Base-by-base conservation (phyloP, 2,797 vertebrate genomes). In the Tolypeutes matacus region DNA sequence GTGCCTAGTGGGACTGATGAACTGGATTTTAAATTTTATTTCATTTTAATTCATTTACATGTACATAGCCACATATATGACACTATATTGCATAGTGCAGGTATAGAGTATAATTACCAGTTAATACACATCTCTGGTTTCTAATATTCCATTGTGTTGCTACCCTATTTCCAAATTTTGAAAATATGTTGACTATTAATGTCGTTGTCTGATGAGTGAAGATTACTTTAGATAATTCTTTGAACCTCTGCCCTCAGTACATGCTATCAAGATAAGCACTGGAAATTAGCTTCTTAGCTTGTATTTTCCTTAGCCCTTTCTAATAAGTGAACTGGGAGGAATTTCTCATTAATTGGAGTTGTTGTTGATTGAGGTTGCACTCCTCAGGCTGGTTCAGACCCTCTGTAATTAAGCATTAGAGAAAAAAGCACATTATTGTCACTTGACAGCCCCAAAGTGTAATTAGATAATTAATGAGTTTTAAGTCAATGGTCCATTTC, bases 231-330 rank as follows among this genome's bases (percentile, higher is more conserved):
- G 77, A 65, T 76, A 62, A 70, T 51, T 75, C 64, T 76, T 76
- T 46, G 39, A 84, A 21, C 13, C 23, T 65, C 46, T 29, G 58
- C 82, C 51, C 51, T 90, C 42, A 85, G 5, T 78, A 34, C 34
- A 51, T 69, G 76, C 34, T 75, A 39, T 34, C 27, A 60, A 65
- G 60, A 21, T 86, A 46, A 21, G n/a, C 69, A 39, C 56, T 49
- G 10, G 70, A 83, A 89, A 93, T 94, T 75, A 82, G 7, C 27
- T 91, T 91, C n/a, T 65, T 81, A 77, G n/a, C n/a, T 65, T 88
- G 36, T 46, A 21, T 88, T 60, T 88, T 83, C 80, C 31, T 82
- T 91, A 91, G 65, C 42, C 31, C 86, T 92, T 91, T 96, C 18
- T 77, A 77, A 53, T 58, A 88, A 42, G 3, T 65, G 62, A 86